These are phyloP conservation scores for Prunella strophiata DNA, from an alignment of 2,797 vertebrate species.

Conservation along the genomic window DNA sequence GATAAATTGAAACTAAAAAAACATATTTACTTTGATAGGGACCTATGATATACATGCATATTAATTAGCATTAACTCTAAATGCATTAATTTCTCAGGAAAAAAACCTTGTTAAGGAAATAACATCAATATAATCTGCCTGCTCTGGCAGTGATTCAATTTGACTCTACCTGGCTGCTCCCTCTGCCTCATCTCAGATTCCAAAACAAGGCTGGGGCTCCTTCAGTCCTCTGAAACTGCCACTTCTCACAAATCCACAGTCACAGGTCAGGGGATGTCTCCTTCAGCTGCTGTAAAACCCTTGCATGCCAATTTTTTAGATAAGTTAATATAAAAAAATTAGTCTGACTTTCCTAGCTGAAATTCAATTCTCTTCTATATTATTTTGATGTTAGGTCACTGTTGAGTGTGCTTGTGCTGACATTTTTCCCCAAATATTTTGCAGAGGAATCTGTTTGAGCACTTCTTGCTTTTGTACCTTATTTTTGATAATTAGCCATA, in stretches of 20 bases:
- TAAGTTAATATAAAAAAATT: not conserved
- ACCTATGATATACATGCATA: not conserved
- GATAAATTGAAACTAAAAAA: not conserved
- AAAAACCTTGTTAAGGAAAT: not conserved
- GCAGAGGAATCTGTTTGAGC: not conserved
- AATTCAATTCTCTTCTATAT: not conserved
- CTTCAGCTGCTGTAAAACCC: not conserved
- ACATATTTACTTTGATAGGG: not conserved
- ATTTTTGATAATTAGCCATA: constrained; percentile 25
- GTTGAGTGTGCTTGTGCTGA: not conserved
- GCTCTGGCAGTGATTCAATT: not conserved
- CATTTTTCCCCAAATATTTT: not conserved
- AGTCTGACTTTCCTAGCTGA: not conserved
- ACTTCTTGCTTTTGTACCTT: not conserved
- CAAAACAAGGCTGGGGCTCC: not conserved
- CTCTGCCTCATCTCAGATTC: not conserved
- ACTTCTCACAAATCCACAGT: not conserved
- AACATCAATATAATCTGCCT: not conserved
- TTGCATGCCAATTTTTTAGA: not conserved
- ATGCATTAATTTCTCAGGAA: not conserved
- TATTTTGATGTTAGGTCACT: not conserved
- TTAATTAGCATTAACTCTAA: not conserved
- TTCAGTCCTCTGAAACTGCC: not conserved
- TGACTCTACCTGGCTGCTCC: not conserved
- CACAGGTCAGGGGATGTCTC: not conserved